Base-by-base conservation (phyloP, 2,113 vertebrate species). In the Gadus macrocephalus region DNA sequence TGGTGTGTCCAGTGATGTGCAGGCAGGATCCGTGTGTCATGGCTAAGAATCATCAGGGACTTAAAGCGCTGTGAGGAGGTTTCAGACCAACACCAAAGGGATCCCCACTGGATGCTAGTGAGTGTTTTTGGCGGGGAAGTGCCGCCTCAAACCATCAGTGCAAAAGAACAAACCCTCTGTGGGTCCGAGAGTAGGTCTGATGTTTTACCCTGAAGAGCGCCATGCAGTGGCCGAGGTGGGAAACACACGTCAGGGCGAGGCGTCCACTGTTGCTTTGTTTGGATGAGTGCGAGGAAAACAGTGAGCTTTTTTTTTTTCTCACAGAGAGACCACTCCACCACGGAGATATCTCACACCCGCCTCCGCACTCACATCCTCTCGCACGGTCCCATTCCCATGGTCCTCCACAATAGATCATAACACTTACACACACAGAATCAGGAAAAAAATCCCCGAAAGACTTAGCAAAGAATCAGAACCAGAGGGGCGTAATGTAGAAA, bases 141-240 rank as follows among this genome's bases (percentile, higher is more conserved):
- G 81, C 27, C 76, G 77, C 75, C 62, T 81, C 66, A 56, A 71
- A 81, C 77, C 85, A 78, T 78, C 83, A 78, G 25, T 3, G 25
- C 65, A 68, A 61, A 74, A 68, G 67, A 78, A 68, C 71, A 77
- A 73, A 76, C 5, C 8, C 71, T 83, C 74, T 77, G 78, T 49
- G 55, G 42, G 25, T 25, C 25, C 25, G 25, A 49, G 42, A 1
- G 42, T 7, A 49, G 42, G 42, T 49, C 11, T 14, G 42, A 9
- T 71, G 71, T 76, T 70, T 67, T 83, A 83, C 73, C 70, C 77
- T 81, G 75, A 78, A 82, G 83, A 78, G 82, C 81, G 85, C 81
- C 84, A 73, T 82, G 61, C 76, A 80, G 81, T 86, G 85, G 83
- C 73, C 73, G 80, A 75, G 3, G 0, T 11, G 68, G 73, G 76